Evolutionary conservation across 2,888 invertebrate genomes (phyloP), one percentile per base, ranked within the genome.

Genomic region (Agonopterix alstromeriana): DNA sequence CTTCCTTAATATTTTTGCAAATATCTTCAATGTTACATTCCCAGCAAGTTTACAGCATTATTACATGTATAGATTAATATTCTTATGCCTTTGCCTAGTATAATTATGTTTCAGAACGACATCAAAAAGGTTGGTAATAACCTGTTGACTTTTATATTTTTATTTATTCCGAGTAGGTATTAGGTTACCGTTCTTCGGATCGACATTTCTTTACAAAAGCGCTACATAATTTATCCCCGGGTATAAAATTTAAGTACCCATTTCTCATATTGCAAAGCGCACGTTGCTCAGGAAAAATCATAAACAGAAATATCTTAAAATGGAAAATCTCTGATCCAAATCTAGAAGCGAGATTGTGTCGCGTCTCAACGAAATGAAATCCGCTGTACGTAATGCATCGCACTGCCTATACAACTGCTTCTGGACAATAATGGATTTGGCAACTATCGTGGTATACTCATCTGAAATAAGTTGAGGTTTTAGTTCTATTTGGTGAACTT

Each of bases 301-400:
- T 67, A 65, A 63, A 58, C 55, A 65, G 63, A 60, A 63, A 68
- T 66, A 65, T 68, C 63, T 66, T 46, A 59, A 71, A 74, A 70
- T 72, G 60, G 60, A 69, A 73, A 71, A 74, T 69, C 60, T 67
- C 60, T 54, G 60, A 61, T 67, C 62, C 65, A 68, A 69, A 71
- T 70, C 60, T 65, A 52, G 56, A 53, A 62, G 56, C 54, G 53
- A 63, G 66, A 69, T 71, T 68, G 65, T 67, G 63, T 62, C 52
- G 55, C 51, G 55, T 47, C 58, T 55, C 60, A 57, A 61, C 61
- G 60, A 56, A 64, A 64, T 56, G 63, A 60, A 65, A 68, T 65
- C 61, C 60, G 60, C 60, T 52, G 47, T 47, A 48, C 41, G 41
- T 57, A 57, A 55, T 65, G 71, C 68, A 68, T 46, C 27, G 63